These are phyloP conservation scores for Bembecia ichneumoniformis DNA, from an alignment of 2,888 invertebrate species.

Conservation along the genomic window DNA sequence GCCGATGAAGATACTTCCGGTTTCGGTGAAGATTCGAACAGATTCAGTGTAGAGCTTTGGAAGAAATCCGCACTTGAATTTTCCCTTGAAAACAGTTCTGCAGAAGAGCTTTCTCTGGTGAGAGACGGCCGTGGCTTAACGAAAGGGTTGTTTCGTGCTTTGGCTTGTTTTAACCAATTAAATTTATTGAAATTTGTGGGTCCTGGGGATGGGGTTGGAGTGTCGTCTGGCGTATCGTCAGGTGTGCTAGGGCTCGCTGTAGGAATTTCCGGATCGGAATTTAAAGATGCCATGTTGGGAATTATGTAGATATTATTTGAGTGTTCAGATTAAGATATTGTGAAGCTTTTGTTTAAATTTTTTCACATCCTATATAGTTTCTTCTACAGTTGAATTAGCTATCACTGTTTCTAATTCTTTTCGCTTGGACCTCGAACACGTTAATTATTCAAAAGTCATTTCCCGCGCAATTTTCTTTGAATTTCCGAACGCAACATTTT, in stretches of 20 bases:
- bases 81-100: slow-evolving; percentile 54
- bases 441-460: background rate
- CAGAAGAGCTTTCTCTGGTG: slow-evolving; percentile 52
- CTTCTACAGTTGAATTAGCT: no score
- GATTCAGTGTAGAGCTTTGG: slow-evolving; percentile 55
- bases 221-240: slow-evolving; percentile 31
- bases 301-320: background rate
- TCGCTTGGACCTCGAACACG: no score
- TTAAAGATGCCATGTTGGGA: slow-evolving; percentile 1
- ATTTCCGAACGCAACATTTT: background rate
- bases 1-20: slow-evolving; percentile 33
- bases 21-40: slow-evolving; percentile 57
- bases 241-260: slow-evolving; percentile 29
- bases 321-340: no score
- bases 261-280: slow-evolving; percentile 21
- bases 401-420: no score
- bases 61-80: slow-evolving; percentile 59
- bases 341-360: no score
- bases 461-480: background rate
- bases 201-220: slow-evolving; percentile 37
- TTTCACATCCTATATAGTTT: no score
- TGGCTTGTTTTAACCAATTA: slow-evolving; percentile 48
- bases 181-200: slow-evolving; percentile 42
- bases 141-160: slow-evolving; percentile 50
- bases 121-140: slow-evolving; percentile 50